Evolutionary conservation across 2,888 invertebrate species (phyloP).

Genomic region (Neuroscelio doddi): DNA sequence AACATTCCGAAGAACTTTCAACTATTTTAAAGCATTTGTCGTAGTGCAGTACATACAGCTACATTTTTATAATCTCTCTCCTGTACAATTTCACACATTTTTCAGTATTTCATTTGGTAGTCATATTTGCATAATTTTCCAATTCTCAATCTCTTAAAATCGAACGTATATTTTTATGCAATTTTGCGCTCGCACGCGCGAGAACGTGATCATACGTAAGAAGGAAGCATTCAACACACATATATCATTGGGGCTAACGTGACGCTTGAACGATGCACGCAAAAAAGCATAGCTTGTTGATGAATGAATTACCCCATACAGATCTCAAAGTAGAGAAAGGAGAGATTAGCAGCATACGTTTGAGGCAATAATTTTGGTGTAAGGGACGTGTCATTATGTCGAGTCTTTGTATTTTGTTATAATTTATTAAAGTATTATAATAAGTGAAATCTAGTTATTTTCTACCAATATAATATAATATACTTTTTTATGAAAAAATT

Average conservation of each 20-base stretch:
- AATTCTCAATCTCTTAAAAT: not conserved
- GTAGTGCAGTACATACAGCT: no score
- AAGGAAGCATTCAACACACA: conserved; percentile 33
- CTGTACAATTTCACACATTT: no score
- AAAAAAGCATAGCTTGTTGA: conserved; percentile 28
- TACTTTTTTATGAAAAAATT: no score
- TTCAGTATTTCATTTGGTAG: no score
- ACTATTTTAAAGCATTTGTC: no score
- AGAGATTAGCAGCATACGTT: not conserved
- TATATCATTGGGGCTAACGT: conserved; percentile 18
- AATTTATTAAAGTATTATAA: no score
- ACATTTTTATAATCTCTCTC: no score
- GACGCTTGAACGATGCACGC: conserved; percentile 27
- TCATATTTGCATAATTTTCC: conserved; percentile 8
- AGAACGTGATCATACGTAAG: conserved; percentile 31
- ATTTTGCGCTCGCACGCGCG: conserved; percentile 35
- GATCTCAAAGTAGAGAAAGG: not conserved
- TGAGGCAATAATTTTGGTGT: not conserved
- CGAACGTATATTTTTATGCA: conserved; percentile 26
- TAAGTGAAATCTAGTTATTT: no score
- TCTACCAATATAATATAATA: no score
- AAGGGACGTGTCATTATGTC: not conserved
- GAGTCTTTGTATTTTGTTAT: no score
- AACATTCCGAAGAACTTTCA: no score
- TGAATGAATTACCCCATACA: conserved; percentile 1